These are phyloP conservation scores for Tetramorium parvispinum DNA, from an alignment of 1,140 invertebrate species.

Conservation along the genomic window DNA sequence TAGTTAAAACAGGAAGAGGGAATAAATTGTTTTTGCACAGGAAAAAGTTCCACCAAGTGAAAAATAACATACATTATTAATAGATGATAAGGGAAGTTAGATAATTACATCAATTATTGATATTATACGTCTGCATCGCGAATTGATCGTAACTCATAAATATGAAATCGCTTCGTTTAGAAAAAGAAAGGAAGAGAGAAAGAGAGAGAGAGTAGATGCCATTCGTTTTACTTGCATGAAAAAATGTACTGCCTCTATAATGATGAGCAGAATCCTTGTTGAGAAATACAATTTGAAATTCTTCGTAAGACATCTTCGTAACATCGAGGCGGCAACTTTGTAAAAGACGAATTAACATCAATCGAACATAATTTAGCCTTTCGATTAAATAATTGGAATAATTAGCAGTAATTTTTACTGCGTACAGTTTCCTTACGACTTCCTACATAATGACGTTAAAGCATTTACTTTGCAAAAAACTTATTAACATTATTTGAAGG, in stretches of 20 bases:
- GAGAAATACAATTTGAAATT: conserved; percentile 2
- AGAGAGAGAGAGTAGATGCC: background rate
- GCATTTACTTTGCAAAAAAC: background rate
- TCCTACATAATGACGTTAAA: background rate
- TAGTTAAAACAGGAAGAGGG: background rate
- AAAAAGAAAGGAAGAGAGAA: background rate
- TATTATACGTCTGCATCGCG: background rate
- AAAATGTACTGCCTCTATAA: conserved; percentile 6
- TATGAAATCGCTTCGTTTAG: conserved; percentile 13
- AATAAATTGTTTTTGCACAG: background rate
- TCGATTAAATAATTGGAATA: conserved; percentile 42
- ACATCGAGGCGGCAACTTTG: background rate
- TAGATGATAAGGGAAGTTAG: background rate
- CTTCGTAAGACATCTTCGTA: background rate
- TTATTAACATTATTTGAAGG: conserved; percentile 26
- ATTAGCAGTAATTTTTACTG: background rate
- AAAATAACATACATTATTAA: conserved; percentile 4
- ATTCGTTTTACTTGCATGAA: background rate
- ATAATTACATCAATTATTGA: conserved; percentile 33
- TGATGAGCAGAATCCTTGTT: conserved; percentile 3
- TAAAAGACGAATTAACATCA: conserved; percentile 28
- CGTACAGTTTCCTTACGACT: background rate
- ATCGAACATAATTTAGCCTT: conserved; percentile 19
- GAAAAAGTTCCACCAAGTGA: background rate
- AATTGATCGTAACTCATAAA: conserved; percentile 44